Evolutionary conservation across 2,113 vertebrate genomes (phyloP), one percentile per base, ranked within the genome.

Genomic region (Neoarius graeffei): DNA sequence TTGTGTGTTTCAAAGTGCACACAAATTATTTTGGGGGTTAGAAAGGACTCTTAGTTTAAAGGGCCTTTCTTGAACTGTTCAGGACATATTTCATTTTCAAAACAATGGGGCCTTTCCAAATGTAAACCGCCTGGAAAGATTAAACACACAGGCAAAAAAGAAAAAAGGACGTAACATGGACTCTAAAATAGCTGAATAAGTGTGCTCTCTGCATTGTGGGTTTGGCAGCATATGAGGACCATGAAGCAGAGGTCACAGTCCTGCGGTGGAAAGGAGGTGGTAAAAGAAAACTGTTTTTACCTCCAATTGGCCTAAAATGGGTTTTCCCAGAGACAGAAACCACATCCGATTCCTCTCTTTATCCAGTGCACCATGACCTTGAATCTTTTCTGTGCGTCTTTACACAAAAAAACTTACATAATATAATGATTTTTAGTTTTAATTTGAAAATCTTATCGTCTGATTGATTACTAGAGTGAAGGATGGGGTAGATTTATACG

Each of bases 271-370:
- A 69, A 66, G 17, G 77, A 69, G 62, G 60, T 85, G 71, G 56
- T 27, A n/a, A n/a, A 50, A n/a, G 30, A 73, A 59, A 73, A 11
- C n/a, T 13, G n/a, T 59, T 71, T 82, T 81, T 42, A 81, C 54
- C 86, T 80, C 73, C 35, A 56, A 9, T 48, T 62, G 80, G 42
- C 80, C 35, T n/a, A 52, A 80, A 67, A 54, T 59, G 50, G 59
- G 42, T 60, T 89, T 83, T 86, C 85, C 85, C 71, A 79, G 50
- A 80, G 81, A 56, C 42, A 13, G 10, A 42, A 66, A 88, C 57
- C 69, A 77, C 57, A 84, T 48, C 73, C 19, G 11, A 69, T 67
- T 57, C 25, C 10, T 57, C 35, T 23, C 17, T 77, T 69, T 57
- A 79, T 56, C 17, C 60, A 88, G 52, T 7, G 8, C n/a, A 9